phyloP scores from a whole-genome alignment of 1,140 invertebrate genomes.

The Ips nitidus region DNA sequence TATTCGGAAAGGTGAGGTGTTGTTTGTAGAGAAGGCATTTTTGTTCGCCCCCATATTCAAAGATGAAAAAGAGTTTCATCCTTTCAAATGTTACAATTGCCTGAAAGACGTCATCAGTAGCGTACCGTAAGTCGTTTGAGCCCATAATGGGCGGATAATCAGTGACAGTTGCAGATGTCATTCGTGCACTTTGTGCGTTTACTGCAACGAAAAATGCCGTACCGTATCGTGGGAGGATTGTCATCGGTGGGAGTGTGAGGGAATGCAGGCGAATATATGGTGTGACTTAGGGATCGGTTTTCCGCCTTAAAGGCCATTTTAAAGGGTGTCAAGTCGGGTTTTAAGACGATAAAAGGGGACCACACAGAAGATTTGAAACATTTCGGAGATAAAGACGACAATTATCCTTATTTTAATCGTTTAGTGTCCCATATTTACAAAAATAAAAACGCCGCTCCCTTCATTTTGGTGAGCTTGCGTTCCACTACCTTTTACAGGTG shows the following conservation, averaged over 20 bases:
- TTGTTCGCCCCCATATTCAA: conserved; percentile 57
- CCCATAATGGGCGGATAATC: background rate
- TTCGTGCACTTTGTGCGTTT: conserved; percentile 63
- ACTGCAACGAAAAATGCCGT: conserved; percentile 67
- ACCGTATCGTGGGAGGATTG: conserved; percentile 60
- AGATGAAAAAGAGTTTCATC: conserved; percentile 44
- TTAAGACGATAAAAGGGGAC: conserved; percentile 50
- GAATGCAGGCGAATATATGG: conserved; percentile 62
- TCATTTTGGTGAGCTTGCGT: conserved; percentile 41
- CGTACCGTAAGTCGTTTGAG: conserved; percentile 43
- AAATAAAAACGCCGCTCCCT: conserved; percentile 40
- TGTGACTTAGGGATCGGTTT: conserved; percentile 74
- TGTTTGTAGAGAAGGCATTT: conserved; percentile 73
- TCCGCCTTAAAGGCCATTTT: conserved; percentile 66
- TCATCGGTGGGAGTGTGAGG: conserved; percentile 76
- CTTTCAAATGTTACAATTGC: conserved; percentile 48
- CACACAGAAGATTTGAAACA: conserved; percentile 53
- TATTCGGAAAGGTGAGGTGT: conserved; percentile 63
- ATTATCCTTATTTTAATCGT: conserved; percentile 54
- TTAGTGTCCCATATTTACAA: conserved; percentile 50
- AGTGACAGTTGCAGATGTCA: conserved; percentile 58
- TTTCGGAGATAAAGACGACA: conserved; percentile 51
- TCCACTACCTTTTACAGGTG: conserved; percentile 2
- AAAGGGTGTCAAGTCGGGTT: conserved; percentile 50
- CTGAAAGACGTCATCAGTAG: conserved; percentile 42